phyloP scores from a whole-genome alignment of 2,113 vertebrate species.

The Pristiophorus japonicus region DNA sequence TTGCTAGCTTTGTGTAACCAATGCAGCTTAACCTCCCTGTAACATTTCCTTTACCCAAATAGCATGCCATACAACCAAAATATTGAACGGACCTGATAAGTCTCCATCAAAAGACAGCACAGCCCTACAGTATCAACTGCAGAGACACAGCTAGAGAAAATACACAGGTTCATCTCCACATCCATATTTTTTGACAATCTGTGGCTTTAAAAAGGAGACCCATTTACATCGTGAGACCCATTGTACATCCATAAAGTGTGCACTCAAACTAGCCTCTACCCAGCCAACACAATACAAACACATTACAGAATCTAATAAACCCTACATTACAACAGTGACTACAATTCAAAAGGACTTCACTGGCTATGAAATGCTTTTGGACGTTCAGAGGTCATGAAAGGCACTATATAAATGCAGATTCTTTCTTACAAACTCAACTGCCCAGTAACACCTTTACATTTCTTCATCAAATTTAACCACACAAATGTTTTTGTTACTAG shows the following conservation, averaged over 20 bases:
- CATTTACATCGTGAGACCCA: not conserved
- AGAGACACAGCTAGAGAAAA: too few species aligned
- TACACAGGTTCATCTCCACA: not conserved
- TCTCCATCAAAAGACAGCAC: not conserved
- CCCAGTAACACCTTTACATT: not conserved
- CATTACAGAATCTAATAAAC: too few species aligned
- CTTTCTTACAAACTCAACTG: too few species aligned
- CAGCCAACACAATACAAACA: not conserved
- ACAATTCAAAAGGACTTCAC: not conserved
- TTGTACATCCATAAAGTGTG: not conserved
- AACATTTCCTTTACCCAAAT: not conserved
- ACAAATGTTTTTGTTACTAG: not conserved
- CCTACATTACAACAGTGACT: too few species aligned
- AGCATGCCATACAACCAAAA: not conserved
- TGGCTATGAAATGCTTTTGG: not conserved
- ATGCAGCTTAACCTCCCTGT: not conserved
- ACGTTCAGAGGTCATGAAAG: not conserved
- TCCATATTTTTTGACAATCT: not conserved
- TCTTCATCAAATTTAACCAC: not conserved
- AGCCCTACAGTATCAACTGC: not conserved
- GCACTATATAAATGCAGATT: not conserved
- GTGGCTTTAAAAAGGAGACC: not conserved
- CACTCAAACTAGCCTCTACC: not conserved
- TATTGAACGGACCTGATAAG: not conserved
- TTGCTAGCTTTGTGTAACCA: not conserved